A percentile compares a stretch with the other conserved stretches of the same genome.
phyloP scores from a whole-genome alignment of 2,113 vertebrate species.

The Numenius arquata region DNA sequence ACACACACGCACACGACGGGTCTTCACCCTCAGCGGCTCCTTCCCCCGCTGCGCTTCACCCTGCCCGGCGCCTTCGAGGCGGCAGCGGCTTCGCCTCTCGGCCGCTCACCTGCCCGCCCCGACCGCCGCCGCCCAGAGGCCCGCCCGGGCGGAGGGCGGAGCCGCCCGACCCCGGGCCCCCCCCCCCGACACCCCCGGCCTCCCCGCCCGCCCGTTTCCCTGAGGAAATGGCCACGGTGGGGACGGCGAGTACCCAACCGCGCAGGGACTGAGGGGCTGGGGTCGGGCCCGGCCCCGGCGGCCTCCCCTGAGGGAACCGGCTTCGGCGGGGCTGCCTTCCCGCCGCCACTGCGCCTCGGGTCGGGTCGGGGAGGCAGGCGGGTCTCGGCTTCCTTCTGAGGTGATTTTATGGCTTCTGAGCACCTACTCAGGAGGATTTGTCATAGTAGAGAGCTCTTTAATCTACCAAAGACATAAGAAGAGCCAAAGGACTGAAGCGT shows the following conservation, averaged over 20 bases:
- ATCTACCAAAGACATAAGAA: background rate
- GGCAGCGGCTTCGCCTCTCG: background rate
- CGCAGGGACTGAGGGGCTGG: background rate
- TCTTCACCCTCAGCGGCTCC: background rate
- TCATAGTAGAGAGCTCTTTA: background rate
- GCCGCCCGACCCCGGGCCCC: background rate
- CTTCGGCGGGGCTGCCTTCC: background rate
- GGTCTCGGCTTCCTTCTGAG: background rate
- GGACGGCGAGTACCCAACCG: background rate
- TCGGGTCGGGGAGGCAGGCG: background rate
- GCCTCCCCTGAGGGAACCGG: background rate
- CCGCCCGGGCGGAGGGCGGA: background rate
- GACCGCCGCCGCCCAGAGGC: background rate
- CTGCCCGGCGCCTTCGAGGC: background rate
- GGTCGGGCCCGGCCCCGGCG: too few species aligned
- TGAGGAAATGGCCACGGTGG: too few species aligned
- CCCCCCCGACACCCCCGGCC: too few species aligned
- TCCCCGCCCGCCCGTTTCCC: too few species aligned
- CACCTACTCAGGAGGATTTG: background rate
- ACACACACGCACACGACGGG: too few species aligned
- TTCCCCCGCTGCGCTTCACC: background rate
- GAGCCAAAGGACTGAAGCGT: background rate
- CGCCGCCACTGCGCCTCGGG: background rate
- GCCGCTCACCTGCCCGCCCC: background rate
- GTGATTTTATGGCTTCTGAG: fast-evolving